Conservation (phyloP, 2,888 invertebrate species). For the Perithous albicinctus region DNA sequence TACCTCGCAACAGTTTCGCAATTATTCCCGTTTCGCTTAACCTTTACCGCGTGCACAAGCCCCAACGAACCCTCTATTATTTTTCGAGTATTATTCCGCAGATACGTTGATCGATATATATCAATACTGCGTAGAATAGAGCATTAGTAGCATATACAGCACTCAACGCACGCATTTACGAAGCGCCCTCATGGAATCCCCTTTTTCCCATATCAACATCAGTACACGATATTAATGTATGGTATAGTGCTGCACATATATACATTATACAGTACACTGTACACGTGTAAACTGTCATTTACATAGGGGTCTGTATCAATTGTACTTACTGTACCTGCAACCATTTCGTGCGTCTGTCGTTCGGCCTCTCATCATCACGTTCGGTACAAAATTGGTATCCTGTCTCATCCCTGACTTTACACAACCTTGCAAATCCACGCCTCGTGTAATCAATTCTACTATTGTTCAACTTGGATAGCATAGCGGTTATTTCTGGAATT, state of each 20-base stretch:
- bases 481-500: neutral
- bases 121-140: slow-evolving; percentile 10
- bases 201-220: slow-evolving; percentile 13
- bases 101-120: slow-evolving; percentile 33
- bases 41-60: slow-evolving; percentile 3
- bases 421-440: neutral
- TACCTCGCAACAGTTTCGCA: slow-evolving; percentile 23
- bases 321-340: slow-evolving; percentile 8
- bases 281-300: slow-evolving; percentile 28
- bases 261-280: slow-evolving; percentile 14
- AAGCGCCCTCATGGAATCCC: slow-evolving; percentile 12
- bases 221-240: slow-evolving; percentile 43
- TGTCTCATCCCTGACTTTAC: neutral
- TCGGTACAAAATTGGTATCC: slow-evolving; percentile 60
- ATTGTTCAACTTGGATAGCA: neutral
- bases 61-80: slow-evolving; percentile 31
- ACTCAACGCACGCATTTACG: slow-evolving; percentile 40
- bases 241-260: neutral
- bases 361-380: slow-evolving; percentile 67
- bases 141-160: slow-evolving; percentile 19
- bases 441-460: slow-evolving; percentile 1
- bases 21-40: slow-evolving; percentile 57
- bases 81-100: slow-evolving; percentile 59
- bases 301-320: slow-evolving; percentile 21
- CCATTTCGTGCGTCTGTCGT: slow-evolving; percentile 52